Conservation (phyloP, 2,113 vertebrate species). For the Cynoglossus semilaevis region DNA sequence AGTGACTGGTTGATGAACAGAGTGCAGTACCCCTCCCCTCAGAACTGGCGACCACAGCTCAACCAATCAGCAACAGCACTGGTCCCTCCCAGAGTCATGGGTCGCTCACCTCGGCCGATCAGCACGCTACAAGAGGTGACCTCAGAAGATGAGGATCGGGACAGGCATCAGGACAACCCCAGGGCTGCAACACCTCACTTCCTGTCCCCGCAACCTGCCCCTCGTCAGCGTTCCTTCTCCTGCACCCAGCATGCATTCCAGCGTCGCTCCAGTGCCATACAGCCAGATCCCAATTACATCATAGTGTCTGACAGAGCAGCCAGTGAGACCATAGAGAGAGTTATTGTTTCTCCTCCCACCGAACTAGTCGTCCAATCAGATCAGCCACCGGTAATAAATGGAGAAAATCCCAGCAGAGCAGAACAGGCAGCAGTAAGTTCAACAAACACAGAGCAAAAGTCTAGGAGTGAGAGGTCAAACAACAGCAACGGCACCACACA, state of each 20-base stretch:
- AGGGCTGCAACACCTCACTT: conserved; percentile 73
- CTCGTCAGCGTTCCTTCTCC: conserved; percentile 78
- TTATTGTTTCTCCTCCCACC: conserved; percentile 47
- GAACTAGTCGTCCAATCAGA: conserved; percentile 44
- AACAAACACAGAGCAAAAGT: conserved; percentile 52
- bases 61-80: conserved; percentile 77
- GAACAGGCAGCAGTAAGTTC: conserved; percentile 40
- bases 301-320: conserved; percentile 59
- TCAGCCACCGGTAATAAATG: conserved; percentile 4
- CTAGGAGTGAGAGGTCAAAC: conserved; percentile 55
- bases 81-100: conserved; percentile 76
- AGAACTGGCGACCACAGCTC: conserved; percentile 73
- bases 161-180: conserved; percentile 59
- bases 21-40: conserved; percentile 67
- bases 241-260: conserved; percentile 80
- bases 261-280: conserved; percentile 65
- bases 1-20: conserved; percentile 72
- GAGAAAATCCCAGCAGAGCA: conserved; percentile 19
- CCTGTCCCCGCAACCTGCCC: conserved; percentile 73
- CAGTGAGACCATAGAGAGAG: conserved; percentile 65
- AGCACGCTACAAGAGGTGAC: conserved; percentile 79
- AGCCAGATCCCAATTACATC: conserved; percentile 65
- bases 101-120: conserved; percentile 74
- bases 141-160: conserved; percentile 77
- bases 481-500: conserved; percentile 54